Base-by-base conservation (phyloP, 2,888 invertebrate species). In the Antheraea yamamai region DNA sequence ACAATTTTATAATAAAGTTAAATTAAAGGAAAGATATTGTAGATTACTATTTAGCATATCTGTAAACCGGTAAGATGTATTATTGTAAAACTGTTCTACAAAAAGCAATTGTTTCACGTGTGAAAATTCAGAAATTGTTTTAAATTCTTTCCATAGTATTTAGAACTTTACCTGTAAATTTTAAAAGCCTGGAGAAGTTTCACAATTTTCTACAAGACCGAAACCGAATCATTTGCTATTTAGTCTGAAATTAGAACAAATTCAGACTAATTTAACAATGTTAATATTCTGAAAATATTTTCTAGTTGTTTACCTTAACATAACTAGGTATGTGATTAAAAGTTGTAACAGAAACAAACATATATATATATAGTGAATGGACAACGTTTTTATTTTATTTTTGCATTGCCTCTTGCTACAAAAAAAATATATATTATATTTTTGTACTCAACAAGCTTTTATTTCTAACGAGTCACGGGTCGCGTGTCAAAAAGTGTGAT, bases 401-500 rank as follows among this genome's bases (percentile, higher is more conserved):
- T n/a, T 70, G 3, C 39, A 39, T n/a, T 6, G 20, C 35, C 10
- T 4, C 7, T 70, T 70, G 35, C 4, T 58, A 20, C 70, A 73
- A 75, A 75, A 75, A 72, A 72, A 16, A 51, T 8, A 26, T 2
- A 30, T 30, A 30, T 30, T 30, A n/a, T 55, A 23, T 18, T 39
- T 51, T 52, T 73, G 18, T 58, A 26, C 47, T 58, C 73, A 55
- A 26, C 35, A 30, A 55, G 58, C 26, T 73, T 75, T 75, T 73
- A 68, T 73, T 73, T 52, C 35, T 66, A 51, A 47, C 30, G 35
- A 55, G 52, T 61, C 23, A n/a, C 51, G 18, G 66, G 52, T 61
- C 23, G n/a, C 66, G 39, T 55, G 73, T 70, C 55, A 55, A 73
- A 73, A 72, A 23, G 16, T 23, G 73, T 73, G 52, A 58, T 75